A percentile compares a stretch with the other conserved stretches of the same genome.
phyloP scores from a whole-genome alignment of 2,797 vertebrate species.

The Phoxinus dragarum region DNA sequence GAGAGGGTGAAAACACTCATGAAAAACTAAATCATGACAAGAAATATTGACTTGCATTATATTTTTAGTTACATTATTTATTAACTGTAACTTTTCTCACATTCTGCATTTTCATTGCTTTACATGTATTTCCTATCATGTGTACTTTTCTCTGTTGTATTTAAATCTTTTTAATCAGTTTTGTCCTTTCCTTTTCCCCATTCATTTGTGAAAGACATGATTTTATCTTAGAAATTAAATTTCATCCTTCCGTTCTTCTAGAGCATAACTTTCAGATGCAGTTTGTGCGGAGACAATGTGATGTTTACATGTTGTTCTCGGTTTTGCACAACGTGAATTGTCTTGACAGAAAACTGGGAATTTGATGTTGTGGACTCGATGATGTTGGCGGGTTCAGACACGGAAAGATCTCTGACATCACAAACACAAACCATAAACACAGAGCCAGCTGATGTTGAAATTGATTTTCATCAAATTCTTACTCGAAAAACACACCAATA shows the following conservation, averaged over 20 bases:
- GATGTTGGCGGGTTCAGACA: slow-evolving; percentile 9
- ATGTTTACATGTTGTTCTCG: neutral
- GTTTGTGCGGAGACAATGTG: neutral
- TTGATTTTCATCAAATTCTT: neutral
- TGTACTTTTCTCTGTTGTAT: neutral
- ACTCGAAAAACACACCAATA: neutral
- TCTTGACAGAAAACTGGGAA: neutral
- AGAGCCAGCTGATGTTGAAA: neutral
- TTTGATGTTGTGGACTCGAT: neutral
- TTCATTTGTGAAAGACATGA: neutral
- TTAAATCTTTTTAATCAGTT: neutral
- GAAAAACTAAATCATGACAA: neutral
- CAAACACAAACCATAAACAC: neutral
- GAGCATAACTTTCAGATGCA: neutral
- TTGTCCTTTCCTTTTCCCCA: neutral
- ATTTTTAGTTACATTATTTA: neutral
- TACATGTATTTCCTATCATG: neutral
- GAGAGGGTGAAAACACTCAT: slow-evolving; percentile 4
- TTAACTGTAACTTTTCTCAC: neutral
- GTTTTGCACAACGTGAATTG: neutral
- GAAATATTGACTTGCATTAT: neutral
- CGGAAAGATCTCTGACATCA: neutral
- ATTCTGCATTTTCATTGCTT: neutral
- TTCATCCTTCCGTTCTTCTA: neutral
- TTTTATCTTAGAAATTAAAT: neutral